These are phyloP conservation scores for Seira ritae DNA, from an alignment of 2,888 invertebrate genomes.

Conservation along the genomic window DNA sequence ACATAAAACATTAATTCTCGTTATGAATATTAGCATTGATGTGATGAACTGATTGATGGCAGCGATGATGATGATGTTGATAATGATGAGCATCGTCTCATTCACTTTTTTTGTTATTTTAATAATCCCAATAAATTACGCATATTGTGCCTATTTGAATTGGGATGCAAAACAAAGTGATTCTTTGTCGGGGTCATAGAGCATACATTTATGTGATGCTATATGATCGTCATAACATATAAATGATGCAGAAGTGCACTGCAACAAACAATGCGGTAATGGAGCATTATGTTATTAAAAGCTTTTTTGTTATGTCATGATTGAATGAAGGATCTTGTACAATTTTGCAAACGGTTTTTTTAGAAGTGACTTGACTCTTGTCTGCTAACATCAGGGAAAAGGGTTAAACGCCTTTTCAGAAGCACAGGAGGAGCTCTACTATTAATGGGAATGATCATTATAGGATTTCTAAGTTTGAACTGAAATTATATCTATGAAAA, in stretches of 20 bases:
- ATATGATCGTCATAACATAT: no score
- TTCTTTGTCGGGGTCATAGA: background rate
- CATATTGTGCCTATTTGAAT: background rate
- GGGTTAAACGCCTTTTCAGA: background rate
- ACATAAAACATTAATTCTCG: background rate
- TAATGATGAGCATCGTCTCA: background rate
- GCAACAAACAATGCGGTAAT: background rate
- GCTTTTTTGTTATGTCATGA: background rate
- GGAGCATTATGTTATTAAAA: background rate
- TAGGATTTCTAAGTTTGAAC: background rate
- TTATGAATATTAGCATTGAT: background rate
- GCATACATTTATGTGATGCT: no score
- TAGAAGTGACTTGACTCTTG: background rate
- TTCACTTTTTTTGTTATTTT: background rate
- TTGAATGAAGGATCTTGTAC: background rate
- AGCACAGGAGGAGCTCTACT: background rate
- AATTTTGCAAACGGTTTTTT: background rate
- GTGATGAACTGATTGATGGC: background rate
- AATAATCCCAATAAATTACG: background rate
- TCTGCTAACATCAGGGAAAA: background rate
- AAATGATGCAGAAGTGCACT: background rate
- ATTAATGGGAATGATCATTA: background rate
- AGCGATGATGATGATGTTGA: no score
- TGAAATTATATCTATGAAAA: background rate
- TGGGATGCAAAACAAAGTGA: background rate